These are phyloP conservation scores for Apodemus speciosus DNA, from an alignment of 2,113 vertebrate species.

Conservation along the genomic window DNA sequence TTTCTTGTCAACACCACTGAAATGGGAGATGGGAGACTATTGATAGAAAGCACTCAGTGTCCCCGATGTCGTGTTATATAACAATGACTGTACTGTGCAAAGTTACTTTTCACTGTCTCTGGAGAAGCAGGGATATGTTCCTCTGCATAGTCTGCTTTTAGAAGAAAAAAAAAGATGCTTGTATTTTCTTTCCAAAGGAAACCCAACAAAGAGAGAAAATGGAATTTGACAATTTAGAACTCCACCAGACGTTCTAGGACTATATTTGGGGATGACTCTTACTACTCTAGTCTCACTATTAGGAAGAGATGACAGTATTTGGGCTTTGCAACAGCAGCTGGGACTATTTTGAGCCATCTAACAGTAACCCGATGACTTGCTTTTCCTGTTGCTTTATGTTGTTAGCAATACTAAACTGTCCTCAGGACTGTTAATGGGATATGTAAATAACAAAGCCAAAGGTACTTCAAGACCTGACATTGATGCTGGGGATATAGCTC, in stretches of 20 bases:
- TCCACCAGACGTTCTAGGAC: background rate
- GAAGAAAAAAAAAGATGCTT: conserved; percentile 14
- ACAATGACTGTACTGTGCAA: conserved; percentile 58
- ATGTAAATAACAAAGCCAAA: conserved; percentile 6
- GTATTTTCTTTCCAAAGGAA: conserved; percentile 37
- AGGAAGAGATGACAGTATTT: background rate
- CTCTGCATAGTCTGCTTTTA: conserved; percentile 26
- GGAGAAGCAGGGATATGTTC: conserved; percentile 34
- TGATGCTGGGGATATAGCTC: background rate
- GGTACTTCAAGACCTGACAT: background rate
- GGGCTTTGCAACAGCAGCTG: background rate
- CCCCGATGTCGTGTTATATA: conserved; percentile 63
- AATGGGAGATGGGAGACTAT: conserved; percentile 69
- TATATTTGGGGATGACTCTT: conserved; percentile 15
- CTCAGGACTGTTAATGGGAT: background rate
- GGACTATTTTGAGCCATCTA: conserved; percentile 20
- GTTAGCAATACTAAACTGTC: conserved; percentile 19
- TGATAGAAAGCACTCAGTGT: conserved; percentile 65
- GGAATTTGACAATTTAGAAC: conserved; percentile 34
- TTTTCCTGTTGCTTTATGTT: background rate
- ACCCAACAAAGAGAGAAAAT: conserved; percentile 37
- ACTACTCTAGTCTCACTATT: background rate
- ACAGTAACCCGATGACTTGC: background rate
- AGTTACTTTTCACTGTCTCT: conserved; percentile 50
- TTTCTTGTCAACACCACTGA: conserved; percentile 69